Conservation (phyloP, 2,113 vertebrate species). For the Gadus macrocephalus region DNA sequence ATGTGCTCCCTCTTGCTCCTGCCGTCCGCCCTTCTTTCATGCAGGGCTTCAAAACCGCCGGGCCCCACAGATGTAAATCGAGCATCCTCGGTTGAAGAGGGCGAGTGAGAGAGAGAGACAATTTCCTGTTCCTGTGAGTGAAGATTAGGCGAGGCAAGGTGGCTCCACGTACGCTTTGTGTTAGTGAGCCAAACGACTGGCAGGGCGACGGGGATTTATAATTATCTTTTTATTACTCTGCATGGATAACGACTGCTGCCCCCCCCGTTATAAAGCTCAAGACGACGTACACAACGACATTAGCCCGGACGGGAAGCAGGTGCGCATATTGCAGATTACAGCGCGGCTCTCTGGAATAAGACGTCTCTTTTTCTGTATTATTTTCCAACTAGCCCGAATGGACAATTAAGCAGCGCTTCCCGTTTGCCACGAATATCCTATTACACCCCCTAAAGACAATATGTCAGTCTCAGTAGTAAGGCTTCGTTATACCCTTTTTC, state of each 20-base stretch:
- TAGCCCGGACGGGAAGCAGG: slow-evolving; percentile 48
- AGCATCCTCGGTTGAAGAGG: slow-evolving; percentile 45
- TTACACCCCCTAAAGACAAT: too few species aligned
- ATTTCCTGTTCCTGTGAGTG: slow-evolving; percentile 63
- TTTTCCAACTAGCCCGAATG: too few species aligned
- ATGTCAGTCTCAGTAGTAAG: too few species aligned
- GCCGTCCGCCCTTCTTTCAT: slow-evolving; percentile 34
- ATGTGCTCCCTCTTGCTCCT: slow-evolving; percentile 36
- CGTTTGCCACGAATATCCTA: too few species aligned
- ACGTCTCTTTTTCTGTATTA: slow-evolving; percentile 15
- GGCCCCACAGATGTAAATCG: slow-evolving; percentile 55
- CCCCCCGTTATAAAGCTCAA: slow-evolving; percentile 65
- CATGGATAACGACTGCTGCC: slow-evolving; percentile 64
- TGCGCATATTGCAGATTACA: slow-evolving; percentile 46
- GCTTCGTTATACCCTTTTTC: too few species aligned
- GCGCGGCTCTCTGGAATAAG: slow-evolving; percentile 44
- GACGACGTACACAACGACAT: slow-evolving; percentile 59
- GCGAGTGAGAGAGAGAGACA: slow-evolving; percentile 29
- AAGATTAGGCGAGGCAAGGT: slow-evolving; percentile 67
- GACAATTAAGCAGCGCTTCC: too few species aligned
- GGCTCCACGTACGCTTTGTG: slow-evolving; percentile 67
- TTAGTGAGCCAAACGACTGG: slow-evolving; percentile 72
- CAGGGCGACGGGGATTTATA: slow-evolving; percentile 67
- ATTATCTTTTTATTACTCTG: slow-evolving; percentile 71
- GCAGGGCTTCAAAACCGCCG: slow-evolving; percentile 60